Evolutionary conservation across 2,113 vertebrate genomes (phyloP), one percentile per base, ranked within the genome.

Genomic region (Odobenus rosmarus): DNA sequence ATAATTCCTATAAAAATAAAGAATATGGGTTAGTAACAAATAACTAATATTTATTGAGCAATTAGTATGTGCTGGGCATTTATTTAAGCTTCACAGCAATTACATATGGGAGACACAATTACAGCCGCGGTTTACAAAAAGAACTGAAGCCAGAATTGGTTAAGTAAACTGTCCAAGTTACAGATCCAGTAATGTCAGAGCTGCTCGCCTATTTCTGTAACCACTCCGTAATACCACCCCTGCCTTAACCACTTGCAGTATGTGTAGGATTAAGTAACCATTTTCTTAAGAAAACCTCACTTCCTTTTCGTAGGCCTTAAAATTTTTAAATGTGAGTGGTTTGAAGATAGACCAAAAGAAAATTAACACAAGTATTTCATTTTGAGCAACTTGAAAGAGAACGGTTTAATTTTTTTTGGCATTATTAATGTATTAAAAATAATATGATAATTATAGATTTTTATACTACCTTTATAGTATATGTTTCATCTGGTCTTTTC

Each of bases 1-100:
- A 74, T 80, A 62, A 55, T 72, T 95, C 10, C 59, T 79, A 62
- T 31, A 81, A 79, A 92, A 83, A 67, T 36, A 64, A 57, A 49
- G 0, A 33, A 11, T 15, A 67, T 81, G 9, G 4, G 0, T 72
- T 71, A 36, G 21, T 85, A 85, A 95, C 72, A 94, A 93, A 64
- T 74, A 16, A 13, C 6, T 42, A 81, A 64, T 55, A 76, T 12
- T 86, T 72, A 42, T 23, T 59, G 14, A 92, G 28, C 11, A 74
- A 6, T 61, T 91, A 74, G 28, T 80, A 49, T 1, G 0, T 59
- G 5, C 7, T 62, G 28, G 19, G 9, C n/a, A 67, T 16, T 72
- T 76, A 61, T 46, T 81, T 91, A 53, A 88, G 12, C 21, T 46
- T 62, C 5, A 39, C 33, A 57, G 15, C 4, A 53, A 82, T 55